These are phyloP conservation scores for Chionis minor DNA, from an alignment of 2,113 vertebrate genomes.

Conservation along the genomic window DNA sequence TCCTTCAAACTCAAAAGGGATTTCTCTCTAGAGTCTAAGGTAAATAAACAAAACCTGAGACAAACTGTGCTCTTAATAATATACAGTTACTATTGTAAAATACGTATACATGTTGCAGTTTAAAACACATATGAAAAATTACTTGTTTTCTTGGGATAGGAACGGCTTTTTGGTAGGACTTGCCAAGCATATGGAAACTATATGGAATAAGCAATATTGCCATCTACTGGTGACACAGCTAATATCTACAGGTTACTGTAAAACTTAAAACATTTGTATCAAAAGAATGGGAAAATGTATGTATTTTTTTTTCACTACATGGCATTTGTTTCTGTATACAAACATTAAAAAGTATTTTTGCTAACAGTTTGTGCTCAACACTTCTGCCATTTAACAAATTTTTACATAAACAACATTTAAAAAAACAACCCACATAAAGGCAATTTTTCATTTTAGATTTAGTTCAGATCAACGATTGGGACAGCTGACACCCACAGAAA, in stretches of 20 bases:
- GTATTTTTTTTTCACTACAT: neutral
- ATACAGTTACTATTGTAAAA: neutral
- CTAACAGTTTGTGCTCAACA: neutral
- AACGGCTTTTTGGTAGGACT: neutral
- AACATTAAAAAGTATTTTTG: neutral
- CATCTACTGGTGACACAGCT: slow-evolving; percentile 36
- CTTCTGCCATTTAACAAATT: neutral
- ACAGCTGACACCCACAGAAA: neutral
- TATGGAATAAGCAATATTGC: neutral
- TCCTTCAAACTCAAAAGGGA: neutral
- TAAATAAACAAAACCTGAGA: neutral
- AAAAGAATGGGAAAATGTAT: neutral
- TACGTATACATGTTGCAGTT: neutral
- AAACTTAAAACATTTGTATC: neutral
- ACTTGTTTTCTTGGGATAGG: neutral
- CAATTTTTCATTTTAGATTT: neutral
- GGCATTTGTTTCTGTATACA: neutral
- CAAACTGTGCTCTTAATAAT: neutral
- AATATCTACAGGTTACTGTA: neutral
- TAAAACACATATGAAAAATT: neutral
- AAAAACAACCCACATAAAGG: neutral
- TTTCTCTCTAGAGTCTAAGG: neutral
- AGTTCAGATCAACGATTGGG: neutral
- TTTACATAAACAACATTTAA: neutral
- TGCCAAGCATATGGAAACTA: neutral